A percentile compares a stretch with the other conserved stretches of the same genome.
phyloP scores from a whole-genome alignment of 2,113 vertebrate species.

The Junco hyemalis region DNA sequence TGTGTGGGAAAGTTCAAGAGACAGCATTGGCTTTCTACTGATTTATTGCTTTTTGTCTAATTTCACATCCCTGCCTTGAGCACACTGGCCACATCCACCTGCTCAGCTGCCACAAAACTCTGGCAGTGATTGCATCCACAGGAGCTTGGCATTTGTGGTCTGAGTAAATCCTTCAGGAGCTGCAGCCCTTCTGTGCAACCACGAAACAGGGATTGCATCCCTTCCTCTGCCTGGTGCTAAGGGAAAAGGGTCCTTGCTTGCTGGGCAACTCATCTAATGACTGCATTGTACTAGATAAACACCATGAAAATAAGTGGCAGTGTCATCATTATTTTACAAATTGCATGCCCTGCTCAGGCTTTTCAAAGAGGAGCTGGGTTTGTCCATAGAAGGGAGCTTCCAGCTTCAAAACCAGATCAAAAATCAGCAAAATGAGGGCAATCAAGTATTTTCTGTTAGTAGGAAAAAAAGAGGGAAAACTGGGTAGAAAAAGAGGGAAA shows the following conservation, averaged over 20 bases:
- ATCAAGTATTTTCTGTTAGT: not conserved
- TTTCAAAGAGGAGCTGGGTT: not conserved
- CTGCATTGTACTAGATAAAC: not conserved
- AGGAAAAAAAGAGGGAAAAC: not conserved
- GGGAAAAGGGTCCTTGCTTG: not conserved
- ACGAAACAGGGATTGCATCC: not conserved
- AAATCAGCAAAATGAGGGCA: not conserved
- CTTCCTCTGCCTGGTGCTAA: not conserved
- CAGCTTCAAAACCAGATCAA: not conserved
- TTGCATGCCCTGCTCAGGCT: not conserved
- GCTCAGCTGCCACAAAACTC: not conserved
- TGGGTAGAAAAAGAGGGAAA: not conserved
- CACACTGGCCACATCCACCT: not conserved
- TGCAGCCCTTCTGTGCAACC: not conserved
- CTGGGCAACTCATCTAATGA: not conserved
- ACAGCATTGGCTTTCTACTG: not conserved
- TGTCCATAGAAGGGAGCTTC: not conserved
- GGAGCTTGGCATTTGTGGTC: not conserved
- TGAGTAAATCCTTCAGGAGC: not conserved
- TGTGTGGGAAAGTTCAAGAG: not conserved
- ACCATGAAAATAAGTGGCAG: not conserved
- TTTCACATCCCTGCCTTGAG: not conserved
- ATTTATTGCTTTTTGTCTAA: not conserved
- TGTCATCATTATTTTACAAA: not conserved
- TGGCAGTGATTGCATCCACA: not conserved